Percentiles rank a stretch among this genome's conserved stretches.
These are phyloP conservation scores for Aphelenchoides bicaudatus DNA, from an alignment of 2,888 invertebrate species.

Conservation along the genomic window DNA sequence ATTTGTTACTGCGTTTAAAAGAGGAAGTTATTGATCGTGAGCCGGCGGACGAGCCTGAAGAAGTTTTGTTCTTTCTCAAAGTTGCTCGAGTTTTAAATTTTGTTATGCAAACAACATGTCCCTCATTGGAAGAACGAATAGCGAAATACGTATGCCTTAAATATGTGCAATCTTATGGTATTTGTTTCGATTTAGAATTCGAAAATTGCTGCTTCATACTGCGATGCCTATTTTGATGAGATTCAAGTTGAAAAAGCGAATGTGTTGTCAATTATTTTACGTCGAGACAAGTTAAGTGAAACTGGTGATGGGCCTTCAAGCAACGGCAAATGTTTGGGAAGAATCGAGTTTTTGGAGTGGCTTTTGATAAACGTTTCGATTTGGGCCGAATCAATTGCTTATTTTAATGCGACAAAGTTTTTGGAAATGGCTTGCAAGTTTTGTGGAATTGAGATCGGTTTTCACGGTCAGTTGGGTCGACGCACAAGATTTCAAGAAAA, in stretches of 20 bases:
- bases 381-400: background rate
- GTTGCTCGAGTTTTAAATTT: background rate
- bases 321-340: background rate
- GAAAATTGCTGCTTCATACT: slow-evolving; percentile 3
- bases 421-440: slow-evolving; percentile 15
- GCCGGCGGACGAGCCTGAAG: background rate
- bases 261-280: background rate
- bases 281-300: too few relatives aligned
- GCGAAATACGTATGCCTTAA: background rate
- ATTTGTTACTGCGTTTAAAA: background rate
- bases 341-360: slow-evolving; percentile 15
- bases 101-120: slow-evolving; percentile 4
- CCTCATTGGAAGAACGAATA: background rate
- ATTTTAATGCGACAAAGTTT: slow-evolving; percentile 6
- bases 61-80: background rate
- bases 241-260: background rate
- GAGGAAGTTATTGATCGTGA: background rate
- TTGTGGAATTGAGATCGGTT: slow-evolving; percentile 26
- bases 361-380: slow-evolving; percentile 13
- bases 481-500: slow-evolving; percentile 83
- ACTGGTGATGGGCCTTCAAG: background rate
- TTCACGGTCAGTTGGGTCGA: slow-evolving; percentile 74
- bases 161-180: background rate
- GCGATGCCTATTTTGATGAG: slow-evolving; percentile 1
- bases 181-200: background rate